Percentiles rank a stretch among this genome's conserved stretches.
phyloP scores from a whole-genome alignment of 2,113 vertebrate genomes.

The Gallinago undulata region DNA sequence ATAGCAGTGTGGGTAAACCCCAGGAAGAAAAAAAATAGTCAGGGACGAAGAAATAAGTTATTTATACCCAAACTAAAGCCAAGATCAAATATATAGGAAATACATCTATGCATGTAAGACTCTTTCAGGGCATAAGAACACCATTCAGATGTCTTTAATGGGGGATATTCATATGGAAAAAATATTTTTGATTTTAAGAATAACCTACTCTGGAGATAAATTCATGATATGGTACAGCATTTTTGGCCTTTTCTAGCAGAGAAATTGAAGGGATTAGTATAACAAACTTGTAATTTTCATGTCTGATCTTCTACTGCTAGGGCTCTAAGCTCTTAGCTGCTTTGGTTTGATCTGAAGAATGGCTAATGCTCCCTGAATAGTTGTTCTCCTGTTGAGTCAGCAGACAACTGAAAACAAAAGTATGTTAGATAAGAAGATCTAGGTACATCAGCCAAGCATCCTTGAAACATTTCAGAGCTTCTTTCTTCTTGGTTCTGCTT shows the following conservation, averaged over 20 bases:
- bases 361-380: background rate
- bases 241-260: background rate
- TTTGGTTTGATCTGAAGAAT: background rate
- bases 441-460: background rate
- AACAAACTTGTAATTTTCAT: background rate
- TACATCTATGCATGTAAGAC: background rate
- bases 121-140: background rate
- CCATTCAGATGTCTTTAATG: background rate
- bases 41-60: background rate
- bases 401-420: background rate
- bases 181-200: background rate
- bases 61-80: background rate
- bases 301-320: background rate
- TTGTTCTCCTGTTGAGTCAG: background rate
- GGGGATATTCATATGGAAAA: background rate
- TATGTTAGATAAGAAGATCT: background rate
- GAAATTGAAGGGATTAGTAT: background rate
- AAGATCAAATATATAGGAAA: background rate
- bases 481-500: constrained; percentile 1
- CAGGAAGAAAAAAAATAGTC: background rate
- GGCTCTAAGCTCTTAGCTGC: background rate
- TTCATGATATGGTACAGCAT: background rate
- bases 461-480: background rate
- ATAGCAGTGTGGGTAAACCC: background rate
- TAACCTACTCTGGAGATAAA: background rate